Base-by-base conservation (phyloP, 1,140 invertebrate genomes). In the Babylonia areolata region DNA sequence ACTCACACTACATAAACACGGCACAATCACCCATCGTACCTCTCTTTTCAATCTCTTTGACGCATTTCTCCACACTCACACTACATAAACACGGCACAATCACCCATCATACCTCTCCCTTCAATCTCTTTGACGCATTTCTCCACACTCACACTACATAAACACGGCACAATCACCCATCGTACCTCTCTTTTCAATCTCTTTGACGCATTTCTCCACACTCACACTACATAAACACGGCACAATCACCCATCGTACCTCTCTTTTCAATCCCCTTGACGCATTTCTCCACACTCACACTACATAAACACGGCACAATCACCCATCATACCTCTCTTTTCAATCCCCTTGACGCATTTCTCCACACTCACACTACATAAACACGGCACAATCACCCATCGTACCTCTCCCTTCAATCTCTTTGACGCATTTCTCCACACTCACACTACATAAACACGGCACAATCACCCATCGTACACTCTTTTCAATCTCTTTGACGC, bases 121-220 rank as follows among this genome's bases (percentile, higher is more conserved):
- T 98, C 97, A 42, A 98, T 97, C 94, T 98, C 97, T 89, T 96
- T 96, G 23, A 98, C 96, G 94, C 97, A 98, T 92, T 97, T 96
- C 80, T 96, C 96, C 35, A 98, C 96, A 23, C 58, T 31, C 51
- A 9, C 6, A 23, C 23, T 6, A 23, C 71, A 73, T 15, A 73
- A 9, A 73, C 31, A 73, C 71, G 20, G 11, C 64, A 69, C n/a
- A n/a, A n/a, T n/a, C n/a, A n/a, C n/a, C n/a, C n/a, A 2, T 11
- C 88, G 84, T 81, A 94, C 97, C 97, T 89, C 97, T 88, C 28
- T 77, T 78, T 95, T 98, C 97, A 42, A 98, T 97, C 94, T 98
- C 97, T 89, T 96, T 96, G 23, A 98, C 96, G 94, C 97, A 98
- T 92, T 97, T 96, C 80, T 96, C 96, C 35, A 98, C 96, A 23